phyloP scores from a whole-genome alignment of 1,140 invertebrate species.

The Mesaphorura yosii region DNA sequence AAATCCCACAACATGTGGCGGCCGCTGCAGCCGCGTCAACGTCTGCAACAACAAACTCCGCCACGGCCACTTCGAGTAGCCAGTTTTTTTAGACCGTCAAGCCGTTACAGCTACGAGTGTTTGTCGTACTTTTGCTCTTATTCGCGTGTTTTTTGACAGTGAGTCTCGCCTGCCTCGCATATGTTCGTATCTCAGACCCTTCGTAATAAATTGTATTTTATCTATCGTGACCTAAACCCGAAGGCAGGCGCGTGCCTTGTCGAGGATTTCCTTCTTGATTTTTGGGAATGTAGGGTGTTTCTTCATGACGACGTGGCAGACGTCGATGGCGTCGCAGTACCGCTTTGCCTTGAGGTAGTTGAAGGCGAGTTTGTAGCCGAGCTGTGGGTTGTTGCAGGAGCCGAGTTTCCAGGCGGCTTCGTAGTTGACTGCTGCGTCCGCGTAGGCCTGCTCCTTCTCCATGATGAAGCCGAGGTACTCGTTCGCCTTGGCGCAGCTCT shows the following conservation, averaged over 20 bases:
- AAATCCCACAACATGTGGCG: too few species aligned
- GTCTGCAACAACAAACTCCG: too few species aligned
- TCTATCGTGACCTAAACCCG: too few species aligned
- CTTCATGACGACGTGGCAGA: conserved; percentile 67
- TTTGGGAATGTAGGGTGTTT: conserved; percentile 78
- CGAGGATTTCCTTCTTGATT: conserved; percentile 83
- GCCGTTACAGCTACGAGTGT: too few species aligned
- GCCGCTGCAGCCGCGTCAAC: too few species aligned
- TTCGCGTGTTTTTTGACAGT: too few species aligned
- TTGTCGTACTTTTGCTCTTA: too few species aligned
- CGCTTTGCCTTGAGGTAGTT: conserved; percentile 82
- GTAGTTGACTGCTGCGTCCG: conserved; percentile 72
- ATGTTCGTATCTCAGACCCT: too few species aligned
- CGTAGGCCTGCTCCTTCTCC: conserved; percentile 85
- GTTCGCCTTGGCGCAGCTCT: conserved; percentile 78
- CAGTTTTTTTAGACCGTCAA: too few species aligned
- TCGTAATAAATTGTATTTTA: too few species aligned
- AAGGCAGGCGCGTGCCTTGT: conserved; percentile 64
- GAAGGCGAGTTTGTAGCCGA: conserved; percentile 51
- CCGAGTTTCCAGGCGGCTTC: conserved; percentile 70
- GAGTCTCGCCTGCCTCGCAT: too few species aligned
- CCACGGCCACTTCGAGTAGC: too few species aligned
- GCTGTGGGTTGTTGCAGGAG: conserved; percentile 62
- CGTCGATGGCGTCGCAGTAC: conserved; percentile 75
- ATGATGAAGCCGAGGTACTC: conserved; percentile 76